Base-by-base conservation (phyloP, 23 tunicate species). In the Styela plicata region DNA sequence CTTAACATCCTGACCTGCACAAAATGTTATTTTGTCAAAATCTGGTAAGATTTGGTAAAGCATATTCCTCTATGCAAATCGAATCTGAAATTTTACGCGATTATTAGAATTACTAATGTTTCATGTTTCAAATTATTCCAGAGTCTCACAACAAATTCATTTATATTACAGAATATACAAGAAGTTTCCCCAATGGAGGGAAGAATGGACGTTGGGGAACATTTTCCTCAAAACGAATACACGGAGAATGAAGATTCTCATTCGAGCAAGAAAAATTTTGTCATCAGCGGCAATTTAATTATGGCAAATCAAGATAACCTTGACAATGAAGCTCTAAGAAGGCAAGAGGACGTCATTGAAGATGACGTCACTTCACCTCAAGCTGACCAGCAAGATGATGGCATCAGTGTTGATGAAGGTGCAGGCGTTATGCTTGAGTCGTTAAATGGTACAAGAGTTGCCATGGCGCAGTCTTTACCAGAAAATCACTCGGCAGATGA, bases 201-300 rank as follows among this genome's bases (percentile, higher is more conserved):
- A 2, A 71, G 16, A 30, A 28, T 34, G 36, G 37, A 16, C 36
- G 77, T 18, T 3, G 77, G 3, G 20, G 77, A 71, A 33, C 36
- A 71, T 71, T 22, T 21, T 32, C 34, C 77, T 36, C 10, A 71
- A 44, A 13, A 13, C 36, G 37, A 71, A 21, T 71, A 33, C 37
- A 71, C 16, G 17, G 36, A 32, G 7, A 36, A 17, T 16, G 17
- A 27, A 2, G 36, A 71, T 71, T 24, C 70, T 10, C 29, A 66
- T 66, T 44, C 57, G 57, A 44, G 13, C 13, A 44, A 5, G 10
- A 34, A 34, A 34, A 34, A 34, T 30, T 71, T 28, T 36, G 77
- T 71, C 77, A 71, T 71, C 3, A 71, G 77, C 36, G 77, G 77
- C 17, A 71, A 71, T 36, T 34, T 71, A 5, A 71, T 71, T 2